phyloP scores from a whole-genome alignment of 2,113 vertebrate species.

The Ranitomeya imitator region DNA sequence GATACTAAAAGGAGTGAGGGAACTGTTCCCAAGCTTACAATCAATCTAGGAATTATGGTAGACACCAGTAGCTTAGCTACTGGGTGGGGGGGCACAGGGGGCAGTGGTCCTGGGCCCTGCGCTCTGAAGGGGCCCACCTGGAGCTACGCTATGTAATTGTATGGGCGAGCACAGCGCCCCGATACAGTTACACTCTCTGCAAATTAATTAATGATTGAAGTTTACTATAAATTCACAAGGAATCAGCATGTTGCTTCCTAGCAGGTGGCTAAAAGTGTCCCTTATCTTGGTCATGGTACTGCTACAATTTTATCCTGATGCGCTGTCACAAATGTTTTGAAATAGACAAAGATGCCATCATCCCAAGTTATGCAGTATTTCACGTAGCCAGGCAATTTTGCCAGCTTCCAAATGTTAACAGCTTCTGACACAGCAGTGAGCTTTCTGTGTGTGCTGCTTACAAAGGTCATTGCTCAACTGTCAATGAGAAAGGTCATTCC shows the following conservation, averaged over 20 bases:
- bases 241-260: neutral
- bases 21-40: too few relatives aligned
- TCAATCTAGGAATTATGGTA: too few relatives aligned
- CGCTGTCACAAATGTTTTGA: slow-evolving; percentile 3
- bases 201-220: neutral
- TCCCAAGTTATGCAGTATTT: slow-evolving; percentile 44
- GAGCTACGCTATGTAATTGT: too few relatives aligned
- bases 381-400: slow-evolving; percentile 43
- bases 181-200: too few relatives aligned
- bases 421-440: slow-evolving; percentile 55
- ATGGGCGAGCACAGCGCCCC: too few relatives aligned
- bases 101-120: too few relatives aligned
- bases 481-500: slow-evolving; percentile 54
- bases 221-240: neutral
- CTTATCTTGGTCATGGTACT: slow-evolving; percentile 1
- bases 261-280: neutral
- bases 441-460: slow-evolving; percentile 41
- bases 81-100: too few relatives aligned
- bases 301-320: neutral
- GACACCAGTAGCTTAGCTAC: too few relatives aligned
- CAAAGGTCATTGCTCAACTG: slow-evolving; percentile 52
- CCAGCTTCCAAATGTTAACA: slow-evolving; percentile 55
- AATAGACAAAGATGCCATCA: slow-evolving; percentile 33
- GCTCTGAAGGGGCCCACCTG: too few relatives aligned
- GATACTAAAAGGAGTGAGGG: too few relatives aligned